These are phyloP conservation scores for Macrosoma leucophasiata DNA, from an alignment of 2,888 invertebrate genomes.

Conservation along the genomic window DNA sequence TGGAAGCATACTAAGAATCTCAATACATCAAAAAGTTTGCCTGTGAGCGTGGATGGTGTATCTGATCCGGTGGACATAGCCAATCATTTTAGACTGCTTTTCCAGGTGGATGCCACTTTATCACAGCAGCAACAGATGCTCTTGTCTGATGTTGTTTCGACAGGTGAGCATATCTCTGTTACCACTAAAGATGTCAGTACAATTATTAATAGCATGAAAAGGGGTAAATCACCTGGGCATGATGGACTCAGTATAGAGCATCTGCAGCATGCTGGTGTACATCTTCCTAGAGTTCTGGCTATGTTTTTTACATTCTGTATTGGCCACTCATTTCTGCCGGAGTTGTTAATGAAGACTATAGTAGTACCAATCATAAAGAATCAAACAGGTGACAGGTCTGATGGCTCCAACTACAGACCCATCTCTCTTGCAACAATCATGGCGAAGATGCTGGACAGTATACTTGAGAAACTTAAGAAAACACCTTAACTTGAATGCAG, in stretches of 20 bases:
- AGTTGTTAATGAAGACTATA: neutral
- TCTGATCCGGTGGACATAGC: slow-evolving; percentile 11
- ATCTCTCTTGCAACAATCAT: slow-evolving; percentile 1
- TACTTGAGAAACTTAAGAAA: neutral
- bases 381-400: neutral
- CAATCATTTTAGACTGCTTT: slow-evolving; percentile 9
- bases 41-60: slow-evolving; percentile 17
- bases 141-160: no score
- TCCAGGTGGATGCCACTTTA: slow-evolving; percentile 10
- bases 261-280: neutral
- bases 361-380: neutral
- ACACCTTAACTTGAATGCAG: neutral
- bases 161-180: no score
- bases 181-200: no score
- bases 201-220: no score
- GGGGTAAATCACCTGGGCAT: slow-evolving; percentile 8
- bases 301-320: no score
- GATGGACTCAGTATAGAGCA: neutral
- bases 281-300: no score
- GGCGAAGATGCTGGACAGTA: slow-evolving; percentile 1
- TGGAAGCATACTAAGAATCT: slow-evolving; percentile 20
- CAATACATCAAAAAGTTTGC: slow-evolving; percentile 10
- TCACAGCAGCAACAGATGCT: no score
- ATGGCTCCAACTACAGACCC: neutral
- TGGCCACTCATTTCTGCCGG: neutral